Percentiles rank a stretch among this genome's conserved stretches.
Evolutionary conservation across 2,888 invertebrate species (phyloP).

Genomic region (Limnephilus auricula): DNA sequence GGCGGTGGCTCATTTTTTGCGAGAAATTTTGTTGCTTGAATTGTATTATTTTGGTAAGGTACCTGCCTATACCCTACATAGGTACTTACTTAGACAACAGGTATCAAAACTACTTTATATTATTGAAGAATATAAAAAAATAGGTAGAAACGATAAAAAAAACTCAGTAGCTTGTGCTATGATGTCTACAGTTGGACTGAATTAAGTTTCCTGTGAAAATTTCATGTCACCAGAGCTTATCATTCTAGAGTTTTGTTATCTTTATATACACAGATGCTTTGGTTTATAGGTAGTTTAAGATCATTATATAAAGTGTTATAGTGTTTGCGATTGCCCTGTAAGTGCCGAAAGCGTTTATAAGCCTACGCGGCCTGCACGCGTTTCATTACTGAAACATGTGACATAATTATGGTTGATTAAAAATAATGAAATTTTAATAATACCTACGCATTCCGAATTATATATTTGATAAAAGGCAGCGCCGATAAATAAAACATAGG

Average conservation of each 20-base stretch:
- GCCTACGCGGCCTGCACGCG: constrained; percentile 9
- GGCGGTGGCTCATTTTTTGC: neutral
- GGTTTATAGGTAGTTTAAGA: neutral
- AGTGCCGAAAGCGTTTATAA: neutral
- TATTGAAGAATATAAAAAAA: too few relatives aligned
- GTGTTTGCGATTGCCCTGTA: neutral
- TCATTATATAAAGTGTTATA: neutral
- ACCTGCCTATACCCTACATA: neutral
- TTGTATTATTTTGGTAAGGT: neutral
- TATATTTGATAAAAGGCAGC: neutral
- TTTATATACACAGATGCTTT: neutral
- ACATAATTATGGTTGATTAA: constrained; percentile 45
- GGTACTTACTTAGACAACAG: neutral
- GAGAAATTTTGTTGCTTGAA: neutral
- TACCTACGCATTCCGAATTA: neutral
- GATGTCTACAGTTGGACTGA: too few relatives aligned
- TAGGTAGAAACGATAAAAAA: too few relatives aligned
- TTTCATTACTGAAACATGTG: constrained; percentile 33
- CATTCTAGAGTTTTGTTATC: neutral
- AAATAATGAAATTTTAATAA: constrained; percentile 40
- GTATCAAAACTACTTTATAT: too few relatives aligned
- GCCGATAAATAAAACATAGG: neutral
- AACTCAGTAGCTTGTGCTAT: too few relatives aligned
- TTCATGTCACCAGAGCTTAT: neutral
- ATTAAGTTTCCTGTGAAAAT: neutral